These are phyloP conservation scores for Caenorhabditis plicata DNA, from an alignment of 2,888 invertebrate genomes.

Conservation along the genomic window DNA sequence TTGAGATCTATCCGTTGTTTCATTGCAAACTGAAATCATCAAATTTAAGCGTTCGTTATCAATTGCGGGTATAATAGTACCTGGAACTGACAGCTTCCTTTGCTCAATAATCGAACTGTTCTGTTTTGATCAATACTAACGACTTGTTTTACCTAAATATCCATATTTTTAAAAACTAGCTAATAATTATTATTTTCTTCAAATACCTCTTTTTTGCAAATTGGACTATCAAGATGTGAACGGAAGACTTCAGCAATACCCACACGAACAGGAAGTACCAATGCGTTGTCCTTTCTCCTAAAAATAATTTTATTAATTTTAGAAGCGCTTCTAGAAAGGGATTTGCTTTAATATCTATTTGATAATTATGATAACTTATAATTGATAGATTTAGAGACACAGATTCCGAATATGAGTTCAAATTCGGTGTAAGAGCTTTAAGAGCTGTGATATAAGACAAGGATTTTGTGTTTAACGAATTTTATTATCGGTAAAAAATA, in stretches of 20 bases:
- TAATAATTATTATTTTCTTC: slow-evolving; percentile 3
- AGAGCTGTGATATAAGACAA: no score
- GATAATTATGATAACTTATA: no score
- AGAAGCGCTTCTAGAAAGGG: no score
- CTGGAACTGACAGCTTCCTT: slow-evolving; percentile 64
- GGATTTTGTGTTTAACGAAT: no score
- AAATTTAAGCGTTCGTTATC: background rate
- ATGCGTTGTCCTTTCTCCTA: slow-evolving; percentile 58
- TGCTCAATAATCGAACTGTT: slow-evolving; percentile 53
- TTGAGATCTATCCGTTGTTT: slow-evolving; percentile 63
- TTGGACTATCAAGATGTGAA: slow-evolving; percentile 35
- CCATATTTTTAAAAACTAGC: slow-evolving; percentile 15
- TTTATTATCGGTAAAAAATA: no score
- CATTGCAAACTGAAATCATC: slow-evolving; percentile 59
- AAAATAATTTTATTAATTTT: no score
- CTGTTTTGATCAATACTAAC: slow-evolving; percentile 53
- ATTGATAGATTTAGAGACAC: no score
- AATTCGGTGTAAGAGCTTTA: no score
- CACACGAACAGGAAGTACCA: slow-evolving; percentile 61
- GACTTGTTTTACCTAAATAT: slow-evolving; percentile 40
- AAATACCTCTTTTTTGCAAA: slow-evolving; percentile 50
- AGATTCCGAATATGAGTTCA: no score
- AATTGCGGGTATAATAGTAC: slow-evolving; percentile 13
- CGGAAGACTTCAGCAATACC: slow-evolving; percentile 61
- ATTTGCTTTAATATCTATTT: no score